Evolutionary conservation across 2,113 vertebrate genomes (phyloP).

Genomic region (Hemiprocne comata): DNA sequence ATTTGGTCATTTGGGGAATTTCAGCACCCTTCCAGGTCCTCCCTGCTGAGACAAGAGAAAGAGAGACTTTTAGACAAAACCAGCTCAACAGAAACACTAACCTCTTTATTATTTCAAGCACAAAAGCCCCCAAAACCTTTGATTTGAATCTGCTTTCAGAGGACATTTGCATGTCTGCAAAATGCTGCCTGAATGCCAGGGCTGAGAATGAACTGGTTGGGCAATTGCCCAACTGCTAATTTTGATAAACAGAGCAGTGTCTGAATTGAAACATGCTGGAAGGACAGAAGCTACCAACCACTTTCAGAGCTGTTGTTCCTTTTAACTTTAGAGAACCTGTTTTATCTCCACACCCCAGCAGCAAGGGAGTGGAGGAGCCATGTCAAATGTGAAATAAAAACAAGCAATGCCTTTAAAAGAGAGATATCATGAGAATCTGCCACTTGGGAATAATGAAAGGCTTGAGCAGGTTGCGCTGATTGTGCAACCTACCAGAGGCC

Average conservation of each 20-base stretch:
- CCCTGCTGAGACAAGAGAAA: background rate
- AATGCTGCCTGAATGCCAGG: background rate
- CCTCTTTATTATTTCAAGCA: background rate
- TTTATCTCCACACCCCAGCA: constrained; percentile 47
- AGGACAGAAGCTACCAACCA: background rate
- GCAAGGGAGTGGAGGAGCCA: background rate
- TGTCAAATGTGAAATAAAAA: constrained; percentile 52
- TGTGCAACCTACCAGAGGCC: constrained; percentile 49
- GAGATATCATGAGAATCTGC: constrained; percentile 64
- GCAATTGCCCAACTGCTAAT: constrained; percentile 6
- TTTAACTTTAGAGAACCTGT: background rate
- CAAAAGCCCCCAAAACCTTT: background rate
- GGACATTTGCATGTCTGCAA: background rate
- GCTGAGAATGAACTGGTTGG: background rate
- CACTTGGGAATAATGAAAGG: constrained; percentile 67
- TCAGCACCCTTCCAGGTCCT: background rate
- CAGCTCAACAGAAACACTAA: background rate
- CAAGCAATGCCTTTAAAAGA: constrained; percentile 53
- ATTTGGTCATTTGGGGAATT: background rate
- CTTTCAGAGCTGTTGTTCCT: background rate
- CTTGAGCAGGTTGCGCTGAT: constrained; percentile 26
- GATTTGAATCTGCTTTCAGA: background rate
- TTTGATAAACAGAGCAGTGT: background rate
- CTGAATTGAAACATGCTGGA: background rate
- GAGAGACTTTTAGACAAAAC: background rate